A percentile compares a stretch with the other conserved stretches of the same genome.
Evolutionary conservation across 1,140 invertebrate genomes (phyloP).

Genomic region (Tribolium madens): DNA sequence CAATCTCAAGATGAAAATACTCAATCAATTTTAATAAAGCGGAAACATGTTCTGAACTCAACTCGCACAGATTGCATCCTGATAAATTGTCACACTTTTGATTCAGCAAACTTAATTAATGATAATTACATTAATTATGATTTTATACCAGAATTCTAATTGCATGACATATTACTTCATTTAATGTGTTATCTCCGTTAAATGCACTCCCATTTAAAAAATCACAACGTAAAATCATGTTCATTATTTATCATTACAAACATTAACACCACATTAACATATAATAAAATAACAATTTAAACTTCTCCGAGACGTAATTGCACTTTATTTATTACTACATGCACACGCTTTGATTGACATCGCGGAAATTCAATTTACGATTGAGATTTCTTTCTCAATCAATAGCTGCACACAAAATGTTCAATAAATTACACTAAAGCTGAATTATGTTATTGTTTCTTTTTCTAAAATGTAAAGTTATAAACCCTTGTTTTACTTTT

Average conservation of each 20-base stretch:
- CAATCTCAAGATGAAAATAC: not conserved
- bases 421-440: not conserved
- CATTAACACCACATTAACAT: slow-evolving; percentile 18
- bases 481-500: not conserved
- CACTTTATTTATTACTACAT: not conserved
- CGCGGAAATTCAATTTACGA: not conserved
- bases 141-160: slow-evolving; percentile 26
- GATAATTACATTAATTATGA: slow-evolving; percentile 34
- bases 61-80: not conserved
- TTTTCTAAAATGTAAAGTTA: not conserved
- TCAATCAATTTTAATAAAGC: slow-evolving; percentile 1
- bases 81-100: slow-evolving; percentile 7
- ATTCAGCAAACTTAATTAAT: slow-evolving; percentile 40
- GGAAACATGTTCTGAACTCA: slow-evolving; percentile 10
- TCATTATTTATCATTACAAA: slow-evolving; percentile 37
- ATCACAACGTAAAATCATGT: not conserved
- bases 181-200: slow-evolving; percentile 29
- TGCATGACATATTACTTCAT: slow-evolving; percentile 26
- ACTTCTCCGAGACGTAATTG: not conserved
- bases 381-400: not conserved
- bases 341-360: no score
- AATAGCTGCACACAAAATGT: no score
- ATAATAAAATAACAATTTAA: slow-evolving; percentile 28
- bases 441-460: not conserved
- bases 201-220: slow-evolving; percentile 2